Evolutionary conservation across 2,888 invertebrate species (phyloP).

Genomic region (Dynastes grantii): DNA sequence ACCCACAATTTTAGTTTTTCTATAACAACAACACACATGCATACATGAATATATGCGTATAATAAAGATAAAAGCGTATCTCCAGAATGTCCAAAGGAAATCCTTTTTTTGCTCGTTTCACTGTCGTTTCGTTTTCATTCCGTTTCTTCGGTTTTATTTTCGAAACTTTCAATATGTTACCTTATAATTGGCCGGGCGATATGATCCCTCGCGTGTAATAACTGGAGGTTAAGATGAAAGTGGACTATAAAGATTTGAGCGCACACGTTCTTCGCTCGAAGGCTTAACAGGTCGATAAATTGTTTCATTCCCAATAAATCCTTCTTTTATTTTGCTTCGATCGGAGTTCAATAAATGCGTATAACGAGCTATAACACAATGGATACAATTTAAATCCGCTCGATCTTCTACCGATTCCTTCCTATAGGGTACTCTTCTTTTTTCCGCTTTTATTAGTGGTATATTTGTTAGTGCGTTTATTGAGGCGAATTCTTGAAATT

Average conservation of each 20-base stretch:
- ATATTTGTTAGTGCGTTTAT: conserved; percentile 9
- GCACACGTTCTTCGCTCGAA: conserved; percentile 32
- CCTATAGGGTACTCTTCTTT: not conserved
- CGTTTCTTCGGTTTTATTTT: conserved; percentile 13
- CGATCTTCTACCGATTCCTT: not conserved
- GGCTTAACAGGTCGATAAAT: conserved; percentile 38
- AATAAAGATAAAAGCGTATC: too few species aligned
- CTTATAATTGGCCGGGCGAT: conserved; percentile 34
- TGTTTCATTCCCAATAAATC: conserved; percentile 26
- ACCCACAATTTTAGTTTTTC: too few species aligned
- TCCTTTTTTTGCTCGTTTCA: too few species aligned
- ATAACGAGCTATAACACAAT: conserved; percentile 21
- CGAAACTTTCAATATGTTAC: conserved; percentile 25
- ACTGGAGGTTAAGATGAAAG: conserved; percentile 41
- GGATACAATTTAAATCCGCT: conserved; percentile 20
- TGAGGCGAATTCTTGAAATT: not conserved
- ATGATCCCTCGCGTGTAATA: conserved; percentile 32
- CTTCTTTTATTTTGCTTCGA: conserved; percentile 24
- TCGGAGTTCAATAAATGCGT: conserved; percentile 10
- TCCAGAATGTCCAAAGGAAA: too few species aligned
- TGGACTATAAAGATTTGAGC: conserved; percentile 34
- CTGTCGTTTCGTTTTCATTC: too few species aligned
- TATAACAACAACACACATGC: too few species aligned
- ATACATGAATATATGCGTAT: too few species aligned
- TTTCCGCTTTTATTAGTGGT: not conserved